A percentile compares a stretch with the other conserved stretches of the same genome.
These are phyloP conservation scores for Brachionus rubens DNA, from an alignment of 1,140 invertebrate species.

Conservation along the genomic window DNA sequence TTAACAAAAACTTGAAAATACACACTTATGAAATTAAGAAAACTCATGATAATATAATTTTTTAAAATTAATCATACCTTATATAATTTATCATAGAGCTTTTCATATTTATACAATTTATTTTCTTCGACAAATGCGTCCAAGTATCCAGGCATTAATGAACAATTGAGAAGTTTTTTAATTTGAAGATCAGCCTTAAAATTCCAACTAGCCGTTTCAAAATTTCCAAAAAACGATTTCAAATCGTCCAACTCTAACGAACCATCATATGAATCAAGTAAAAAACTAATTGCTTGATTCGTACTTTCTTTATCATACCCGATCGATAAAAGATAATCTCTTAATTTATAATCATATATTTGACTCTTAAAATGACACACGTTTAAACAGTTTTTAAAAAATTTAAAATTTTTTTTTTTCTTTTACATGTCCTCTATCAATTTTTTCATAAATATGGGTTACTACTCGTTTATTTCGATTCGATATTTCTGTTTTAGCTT, in stretches of 20 bases:
- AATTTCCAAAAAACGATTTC: neutral
- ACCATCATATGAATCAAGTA: conserved; percentile 15
- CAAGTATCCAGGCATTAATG: neutral
- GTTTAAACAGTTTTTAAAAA: neutral
- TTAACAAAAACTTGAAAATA: conserved; percentile 24
- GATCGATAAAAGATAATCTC: conserved; percentile 1
- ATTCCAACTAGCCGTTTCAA: neutral
- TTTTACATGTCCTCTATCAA: neutral
- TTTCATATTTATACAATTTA: neutral
- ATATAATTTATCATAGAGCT: neutral
- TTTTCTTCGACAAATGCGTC: conserved; percentile 16
- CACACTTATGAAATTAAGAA: neutral
- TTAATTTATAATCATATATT: conserved; percentile 21
- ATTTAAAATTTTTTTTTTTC: neutral
- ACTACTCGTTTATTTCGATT: neutral
- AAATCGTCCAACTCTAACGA: conserved; percentile 24
- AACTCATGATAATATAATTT: neutral
- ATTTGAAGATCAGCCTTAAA: conserved; percentile 18
- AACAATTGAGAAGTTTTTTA: conserved; percentile 15
- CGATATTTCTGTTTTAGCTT: conserved; percentile 14
- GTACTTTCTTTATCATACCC: conserved; percentile 23
- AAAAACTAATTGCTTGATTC: neutral
- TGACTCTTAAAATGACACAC: conserved; percentile 7
- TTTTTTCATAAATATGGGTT: neutral
- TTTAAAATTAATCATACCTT: neutral